Evolutionary conservation across 1,140 invertebrate species (phyloP), one percentile per base, ranked within the genome.

Genomic region (Drosophila lini): DNA sequence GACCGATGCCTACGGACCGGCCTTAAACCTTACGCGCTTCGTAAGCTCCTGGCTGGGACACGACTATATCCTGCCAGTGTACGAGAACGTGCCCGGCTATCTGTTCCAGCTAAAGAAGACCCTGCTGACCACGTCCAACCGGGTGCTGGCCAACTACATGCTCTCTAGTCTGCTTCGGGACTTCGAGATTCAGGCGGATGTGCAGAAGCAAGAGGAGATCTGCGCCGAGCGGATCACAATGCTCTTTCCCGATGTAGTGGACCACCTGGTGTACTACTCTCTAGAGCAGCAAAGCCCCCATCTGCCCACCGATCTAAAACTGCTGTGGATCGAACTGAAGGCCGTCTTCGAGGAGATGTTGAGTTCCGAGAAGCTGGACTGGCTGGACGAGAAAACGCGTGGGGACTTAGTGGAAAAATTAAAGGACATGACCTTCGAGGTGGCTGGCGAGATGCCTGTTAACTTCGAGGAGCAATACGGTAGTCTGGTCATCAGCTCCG

Each of bases 81-180:
- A 86, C 40, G 78, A 85, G 34, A 71, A 79, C 7, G 91, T 91
- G 15, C 73, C 80, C 15, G 67, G 90, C 6, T 93, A 93, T 32
- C 71, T 94, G 1, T 85, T 92, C 38, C 91, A 93, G 73, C 68
- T 94, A 13, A 91, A 93, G 1, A 79, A 84, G 47, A 63, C 94
- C 6, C 74, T 94, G 1, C 70, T 86, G 4, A 88, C 78, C n/a
- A 94, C 94, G 1, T 83, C 91, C 28, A 81, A 92, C 13, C 91
- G 92, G 59, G 84, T 93, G 0, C 78, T 96, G 28, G 94, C 95
- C 5, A 96, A 97, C 84, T 96, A 96, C 76, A 90, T 96, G 50
- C 90, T 96, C 1, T 96, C 95, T 94, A 85, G 95, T 44, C 94
- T 96, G 13, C 28, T 91, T 0, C 47, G 25, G 13, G 90, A 91